phyloP scores from a whole-genome alignment of 1,140 invertebrate genomes.

The Philotrypesis tridentata region DNA sequence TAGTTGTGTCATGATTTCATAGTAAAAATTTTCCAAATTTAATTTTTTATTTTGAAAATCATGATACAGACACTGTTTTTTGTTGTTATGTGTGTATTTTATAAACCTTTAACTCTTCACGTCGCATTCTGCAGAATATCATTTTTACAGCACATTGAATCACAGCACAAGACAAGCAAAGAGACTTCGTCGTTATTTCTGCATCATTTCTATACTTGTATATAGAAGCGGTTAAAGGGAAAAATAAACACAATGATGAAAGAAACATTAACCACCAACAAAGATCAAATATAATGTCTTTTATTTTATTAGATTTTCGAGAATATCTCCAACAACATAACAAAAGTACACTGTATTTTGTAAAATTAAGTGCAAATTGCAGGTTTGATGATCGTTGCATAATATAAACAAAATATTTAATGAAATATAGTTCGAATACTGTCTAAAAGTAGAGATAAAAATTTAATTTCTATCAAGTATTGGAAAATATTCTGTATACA shows the following conservation, averaged over 20 bases:
- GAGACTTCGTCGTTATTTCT: slow-evolving; percentile 35
- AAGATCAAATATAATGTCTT: slow-evolving; percentile 41
- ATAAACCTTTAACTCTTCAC: slow-evolving; percentile 51
- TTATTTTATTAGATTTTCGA: slow-evolving; percentile 19
- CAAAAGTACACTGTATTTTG: slow-evolving; percentile 27
- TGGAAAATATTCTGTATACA: too few species aligned
- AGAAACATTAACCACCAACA: slow-evolving; percentile 27
- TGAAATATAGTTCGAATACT: not conserved
- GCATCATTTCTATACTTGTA: slow-evolving; percentile 36
- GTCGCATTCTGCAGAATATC: slow-evolving; percentile 24
- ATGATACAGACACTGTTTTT: too few species aligned
- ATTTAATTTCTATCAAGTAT: too few species aligned
- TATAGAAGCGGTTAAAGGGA: slow-evolving; percentile 24
- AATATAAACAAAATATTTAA: too few species aligned
- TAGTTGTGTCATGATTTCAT: too few species aligned
- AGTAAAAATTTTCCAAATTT: too few species aligned
- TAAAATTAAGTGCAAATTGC: slow-evolving; percentile 42
- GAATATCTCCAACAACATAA: slow-evolving; percentile 42
- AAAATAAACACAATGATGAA: slow-evolving; percentile 25
- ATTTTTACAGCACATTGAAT: slow-evolving; percentile 42
- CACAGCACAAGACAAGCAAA: slow-evolving; percentile 35
- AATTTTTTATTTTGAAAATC: too few species aligned
- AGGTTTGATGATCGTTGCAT: not conserved
- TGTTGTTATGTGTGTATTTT: not conserved
- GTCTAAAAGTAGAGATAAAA: too few species aligned